Evolutionary conservation across 2,113 vertebrate genomes (phyloP).

Genomic region (Solenodon paradoxus): DNA sequence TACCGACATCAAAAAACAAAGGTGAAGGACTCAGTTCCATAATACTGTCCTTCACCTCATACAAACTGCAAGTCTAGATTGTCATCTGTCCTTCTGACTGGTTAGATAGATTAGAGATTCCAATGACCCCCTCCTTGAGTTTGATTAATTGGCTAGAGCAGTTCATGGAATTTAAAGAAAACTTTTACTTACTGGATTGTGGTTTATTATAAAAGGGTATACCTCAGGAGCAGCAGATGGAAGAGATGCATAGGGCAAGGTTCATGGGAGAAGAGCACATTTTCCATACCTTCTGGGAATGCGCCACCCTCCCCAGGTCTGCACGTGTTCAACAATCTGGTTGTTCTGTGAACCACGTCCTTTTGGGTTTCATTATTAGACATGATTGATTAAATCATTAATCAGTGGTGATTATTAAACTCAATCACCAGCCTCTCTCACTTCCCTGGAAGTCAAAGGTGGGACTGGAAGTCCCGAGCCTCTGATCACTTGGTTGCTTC

Average conservation of each 20-base stretch:
- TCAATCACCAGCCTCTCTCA: neutral
- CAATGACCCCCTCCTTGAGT: neutral
- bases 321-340: too few species aligned
- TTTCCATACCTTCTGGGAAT: too few species aligned
- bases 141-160: neutral
- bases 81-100: neutral
- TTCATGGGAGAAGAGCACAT: too few species aligned
- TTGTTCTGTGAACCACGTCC: neutral
- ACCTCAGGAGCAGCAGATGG: too few species aligned
- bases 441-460: neutral
- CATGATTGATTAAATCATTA: neutral
- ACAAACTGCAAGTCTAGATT: neutral
- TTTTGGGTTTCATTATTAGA: neutral
- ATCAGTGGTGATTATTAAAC: neutral
- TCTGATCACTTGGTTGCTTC: neutral
- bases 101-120: neutral
- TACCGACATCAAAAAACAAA: too few species aligned
- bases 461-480: neutral
- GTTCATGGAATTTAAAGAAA: neutral
- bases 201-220: neutral
- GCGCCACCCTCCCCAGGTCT: too few species aligned
- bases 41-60: neutral
- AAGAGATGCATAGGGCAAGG: too few species aligned
- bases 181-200: neutral
- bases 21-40: too few species aligned